These are phyloP conservation scores for Thermophis baileyi DNA, from an alignment of 2,113 vertebrate genomes.

Conservation along the genomic window DNA sequence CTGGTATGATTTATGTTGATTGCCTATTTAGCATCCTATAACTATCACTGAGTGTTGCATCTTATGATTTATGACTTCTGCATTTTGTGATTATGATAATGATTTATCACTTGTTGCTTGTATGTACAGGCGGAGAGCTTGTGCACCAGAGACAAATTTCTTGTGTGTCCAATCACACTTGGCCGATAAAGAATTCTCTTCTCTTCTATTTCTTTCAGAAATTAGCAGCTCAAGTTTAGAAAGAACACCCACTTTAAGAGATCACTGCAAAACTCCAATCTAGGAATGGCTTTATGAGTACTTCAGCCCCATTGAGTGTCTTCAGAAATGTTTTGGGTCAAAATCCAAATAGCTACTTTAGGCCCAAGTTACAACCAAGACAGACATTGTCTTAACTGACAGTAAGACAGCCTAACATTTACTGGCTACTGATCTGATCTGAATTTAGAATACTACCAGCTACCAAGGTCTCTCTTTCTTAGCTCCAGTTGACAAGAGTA, in stretches of 20 bases:
- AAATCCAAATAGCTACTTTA: not conserved
- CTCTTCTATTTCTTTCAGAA: not conserved
- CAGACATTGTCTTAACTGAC: not conserved
- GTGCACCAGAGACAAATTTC: too few species aligned
- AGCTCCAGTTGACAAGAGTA: not conserved
- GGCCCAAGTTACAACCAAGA: not conserved
- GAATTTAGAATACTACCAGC: not conserved
- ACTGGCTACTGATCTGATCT: not conserved
- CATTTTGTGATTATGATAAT: too few species aligned
- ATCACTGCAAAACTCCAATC: not conserved
- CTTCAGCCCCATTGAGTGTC: not conserved
- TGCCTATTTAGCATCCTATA: too few species aligned
- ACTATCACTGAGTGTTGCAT: too few species aligned
- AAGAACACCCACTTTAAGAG: not conserved
- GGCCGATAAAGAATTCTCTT: too few species aligned
- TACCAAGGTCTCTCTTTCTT: not conserved
- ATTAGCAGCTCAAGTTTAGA: not conserved
- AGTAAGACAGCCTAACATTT: too few species aligned
- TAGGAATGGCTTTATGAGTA: not conserved
- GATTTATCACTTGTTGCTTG: too few species aligned
- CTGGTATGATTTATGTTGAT: too few species aligned
- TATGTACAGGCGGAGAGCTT: too few species aligned
- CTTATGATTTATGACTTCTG: too few species aligned
- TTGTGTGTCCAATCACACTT: too few species aligned
- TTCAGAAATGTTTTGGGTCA: not conserved